Evolutionary conservation across 2,888 invertebrate genomes (phyloP).

Genomic region (Ochropleura plecta): DNA sequence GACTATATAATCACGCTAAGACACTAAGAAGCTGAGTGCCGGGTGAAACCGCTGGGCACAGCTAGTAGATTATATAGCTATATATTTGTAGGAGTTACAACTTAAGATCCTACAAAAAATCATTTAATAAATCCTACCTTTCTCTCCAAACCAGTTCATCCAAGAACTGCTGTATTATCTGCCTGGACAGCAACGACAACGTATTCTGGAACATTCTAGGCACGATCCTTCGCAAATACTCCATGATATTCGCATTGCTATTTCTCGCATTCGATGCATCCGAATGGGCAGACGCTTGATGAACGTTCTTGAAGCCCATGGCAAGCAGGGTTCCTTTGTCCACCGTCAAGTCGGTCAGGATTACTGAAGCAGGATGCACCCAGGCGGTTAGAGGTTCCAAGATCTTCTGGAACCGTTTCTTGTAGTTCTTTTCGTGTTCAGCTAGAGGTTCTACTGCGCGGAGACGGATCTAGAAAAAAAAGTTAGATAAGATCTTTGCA

Average conservation of each 20-base stretch:
- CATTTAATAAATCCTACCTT: slow-evolving; percentile 72
- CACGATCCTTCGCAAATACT: slow-evolving; percentile 95
- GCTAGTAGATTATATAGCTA: no score
- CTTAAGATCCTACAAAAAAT: background rate
- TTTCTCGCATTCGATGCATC: slow-evolving; percentile 88
- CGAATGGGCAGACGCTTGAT: slow-evolving; percentile 91
- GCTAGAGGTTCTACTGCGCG: slow-evolving; percentile 95
- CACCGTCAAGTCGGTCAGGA: slow-evolving; percentile 95
- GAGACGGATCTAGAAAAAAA: slow-evolving; percentile 90
- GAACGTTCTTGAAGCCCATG: slow-evolving; percentile 95
- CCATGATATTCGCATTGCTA: slow-evolving; percentile 95
- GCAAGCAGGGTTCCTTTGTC: slow-evolving; percentile 94
- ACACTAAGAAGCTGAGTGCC: no score
- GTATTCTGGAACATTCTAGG: slow-evolving; percentile 98
- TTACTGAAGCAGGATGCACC: slow-evolving; percentile 94
- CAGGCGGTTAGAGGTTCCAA: slow-evolving; percentile 94
- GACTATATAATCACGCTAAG: no score
- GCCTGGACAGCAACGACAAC: slow-evolving; percentile 94
- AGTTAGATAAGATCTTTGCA: background rate
- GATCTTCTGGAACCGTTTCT: slow-evolving; percentile 95
- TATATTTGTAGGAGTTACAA: no score
- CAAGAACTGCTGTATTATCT: slow-evolving; percentile 97
- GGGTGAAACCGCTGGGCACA: no score
- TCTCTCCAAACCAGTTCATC: slow-evolving; percentile 98
- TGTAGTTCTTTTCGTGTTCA: slow-evolving; percentile 95